phyloP scores from a whole-genome alignment of 2,113 vertebrate species.

The Lycocorax pyrrhopterus region DNA sequence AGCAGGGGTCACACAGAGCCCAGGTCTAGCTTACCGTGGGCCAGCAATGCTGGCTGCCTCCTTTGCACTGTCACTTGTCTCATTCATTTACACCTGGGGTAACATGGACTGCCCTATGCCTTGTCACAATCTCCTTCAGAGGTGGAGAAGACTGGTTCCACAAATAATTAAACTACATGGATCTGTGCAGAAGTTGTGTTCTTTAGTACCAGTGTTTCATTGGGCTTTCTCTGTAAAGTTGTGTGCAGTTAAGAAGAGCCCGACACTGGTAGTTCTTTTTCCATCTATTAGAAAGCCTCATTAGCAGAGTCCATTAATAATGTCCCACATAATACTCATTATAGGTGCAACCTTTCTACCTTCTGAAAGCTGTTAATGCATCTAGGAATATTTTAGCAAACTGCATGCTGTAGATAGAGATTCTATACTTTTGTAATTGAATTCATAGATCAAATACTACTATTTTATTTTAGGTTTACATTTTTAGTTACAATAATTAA shows the following conservation, averaged over 20 bases:
- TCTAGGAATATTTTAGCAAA: background rate
- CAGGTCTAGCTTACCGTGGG: background rate
- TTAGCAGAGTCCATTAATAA: background rate
- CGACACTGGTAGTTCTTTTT: background rate
- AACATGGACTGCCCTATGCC: background rate
- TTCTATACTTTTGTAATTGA: background rate
- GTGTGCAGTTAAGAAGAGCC: background rate
- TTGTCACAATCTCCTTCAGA: background rate
- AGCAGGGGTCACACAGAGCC: background rate
- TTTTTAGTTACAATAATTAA: background rate
- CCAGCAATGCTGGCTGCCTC: background rate
- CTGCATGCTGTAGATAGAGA: background rate
- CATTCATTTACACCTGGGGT: background rate
- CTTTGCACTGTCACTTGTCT: background rate
- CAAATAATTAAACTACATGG: background rate
- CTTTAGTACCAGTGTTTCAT: background rate
- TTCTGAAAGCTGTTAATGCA: background rate
- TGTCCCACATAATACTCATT: background rate
- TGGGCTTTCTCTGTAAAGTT: background rate
- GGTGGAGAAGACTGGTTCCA: background rate
- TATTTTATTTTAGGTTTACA: background rate
- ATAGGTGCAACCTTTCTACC: background rate
- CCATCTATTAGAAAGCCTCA: background rate
- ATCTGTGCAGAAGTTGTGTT: fast-evolving
- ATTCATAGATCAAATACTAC: background rate